These are phyloP conservation scores for Drosophila anomelani DNA, from an alignment of 2,888 invertebrate genomes.

Conservation along the genomic window DNA sequence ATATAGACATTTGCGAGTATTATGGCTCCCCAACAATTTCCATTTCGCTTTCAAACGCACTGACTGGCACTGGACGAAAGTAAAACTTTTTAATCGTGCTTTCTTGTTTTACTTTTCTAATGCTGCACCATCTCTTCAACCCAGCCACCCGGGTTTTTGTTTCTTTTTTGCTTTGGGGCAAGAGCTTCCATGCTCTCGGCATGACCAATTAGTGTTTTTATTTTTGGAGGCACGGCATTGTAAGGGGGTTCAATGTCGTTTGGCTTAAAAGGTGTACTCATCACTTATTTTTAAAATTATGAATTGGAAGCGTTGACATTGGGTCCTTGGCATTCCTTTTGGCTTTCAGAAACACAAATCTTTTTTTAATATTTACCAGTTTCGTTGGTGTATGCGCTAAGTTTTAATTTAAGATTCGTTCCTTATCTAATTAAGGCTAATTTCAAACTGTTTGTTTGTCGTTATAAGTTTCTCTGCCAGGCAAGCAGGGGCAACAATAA, in stretches of 20 bases:
- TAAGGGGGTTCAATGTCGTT: constrained; percentile 70
- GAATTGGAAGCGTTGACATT: not conserved
- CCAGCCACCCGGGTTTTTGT: constrained; percentile 2
- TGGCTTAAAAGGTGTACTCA: constrained; percentile 51
- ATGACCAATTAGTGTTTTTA: constrained; percentile 47
- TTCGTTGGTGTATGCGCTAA: constrained; percentile 37
- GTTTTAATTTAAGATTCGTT: constrained; percentile 47
- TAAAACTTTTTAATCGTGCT: constrained; percentile 34
- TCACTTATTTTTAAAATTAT: constrained; percentile 66
- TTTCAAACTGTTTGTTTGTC: constrained; percentile 75
- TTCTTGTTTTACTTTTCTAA: constrained; percentile 6
- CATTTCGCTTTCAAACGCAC: constrained; percentile 68
- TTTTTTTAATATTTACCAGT: constrained; percentile 24
- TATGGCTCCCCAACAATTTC: constrained; percentile 47
- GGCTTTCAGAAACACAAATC: not conserved
- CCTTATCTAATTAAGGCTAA: constrained; percentile 57
- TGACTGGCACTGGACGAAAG: constrained; percentile 59
- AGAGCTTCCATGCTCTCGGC: constrained; percentile 16
- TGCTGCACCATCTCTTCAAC: constrained; percentile 1
- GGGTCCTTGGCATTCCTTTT: constrained; percentile 22
- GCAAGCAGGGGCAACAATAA: constrained; percentile 29
- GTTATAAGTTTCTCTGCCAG: constrained; percentile 53
- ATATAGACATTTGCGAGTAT: constrained; percentile 5
- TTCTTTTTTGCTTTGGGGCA: constrained; percentile 28
- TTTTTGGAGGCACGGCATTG: constrained; percentile 67